Evolutionary conservation across 2,797 vertebrate genomes (phyloP).

Genomic region (Bovichtus variegatus): DNA sequence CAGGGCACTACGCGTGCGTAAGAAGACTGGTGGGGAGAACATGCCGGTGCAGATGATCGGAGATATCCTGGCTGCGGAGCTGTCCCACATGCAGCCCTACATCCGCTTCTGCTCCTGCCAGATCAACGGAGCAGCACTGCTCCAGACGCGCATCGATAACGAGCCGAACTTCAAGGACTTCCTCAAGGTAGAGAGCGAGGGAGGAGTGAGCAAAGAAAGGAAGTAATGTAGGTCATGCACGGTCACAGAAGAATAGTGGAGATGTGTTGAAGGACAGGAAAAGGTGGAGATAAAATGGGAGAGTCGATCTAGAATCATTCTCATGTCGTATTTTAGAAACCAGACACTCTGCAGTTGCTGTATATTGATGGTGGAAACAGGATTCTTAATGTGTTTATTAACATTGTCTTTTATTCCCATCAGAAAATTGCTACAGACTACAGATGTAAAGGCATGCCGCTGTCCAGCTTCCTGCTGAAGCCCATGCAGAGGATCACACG

Average conservation of each 20-base stretch:
- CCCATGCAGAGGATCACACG: conserved; percentile 99
- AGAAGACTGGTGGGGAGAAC: conserved; percentile 92
- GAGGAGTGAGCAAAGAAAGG: not conserved
- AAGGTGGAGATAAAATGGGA: not conserved
- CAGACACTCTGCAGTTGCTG: not conserved
- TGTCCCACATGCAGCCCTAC: conserved; percentile 97
- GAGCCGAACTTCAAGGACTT: conserved; percentile 94
- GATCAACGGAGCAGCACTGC: conserved; percentile 90
- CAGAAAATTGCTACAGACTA: conserved; percentile 95
- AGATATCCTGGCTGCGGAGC: conserved; percentile 91
- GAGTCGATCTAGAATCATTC: not conserved
- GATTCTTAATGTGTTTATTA: not conserved
- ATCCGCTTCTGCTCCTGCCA: conserved; percentile 97
- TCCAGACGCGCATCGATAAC: conserved; percentile 92
- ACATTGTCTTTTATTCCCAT: conserved; percentile 9
- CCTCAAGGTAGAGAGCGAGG: conserved; percentile 88
- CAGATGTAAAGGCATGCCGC: conserved; percentile 97
- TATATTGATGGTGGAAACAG: not conserved
- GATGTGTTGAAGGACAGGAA: not conserved
- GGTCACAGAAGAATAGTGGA: not conserved
- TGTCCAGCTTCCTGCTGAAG: conserved; percentile 97
- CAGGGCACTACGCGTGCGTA: conserved; percentile 92
- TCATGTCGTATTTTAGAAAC: not conserved
- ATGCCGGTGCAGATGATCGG: conserved; percentile 95
- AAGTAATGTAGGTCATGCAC: not conserved